Evolutionary conservation across 2,113 vertebrate species (phyloP), one percentile per base, ranked within the genome.

Genomic region (Fregata magnificens): DNA sequence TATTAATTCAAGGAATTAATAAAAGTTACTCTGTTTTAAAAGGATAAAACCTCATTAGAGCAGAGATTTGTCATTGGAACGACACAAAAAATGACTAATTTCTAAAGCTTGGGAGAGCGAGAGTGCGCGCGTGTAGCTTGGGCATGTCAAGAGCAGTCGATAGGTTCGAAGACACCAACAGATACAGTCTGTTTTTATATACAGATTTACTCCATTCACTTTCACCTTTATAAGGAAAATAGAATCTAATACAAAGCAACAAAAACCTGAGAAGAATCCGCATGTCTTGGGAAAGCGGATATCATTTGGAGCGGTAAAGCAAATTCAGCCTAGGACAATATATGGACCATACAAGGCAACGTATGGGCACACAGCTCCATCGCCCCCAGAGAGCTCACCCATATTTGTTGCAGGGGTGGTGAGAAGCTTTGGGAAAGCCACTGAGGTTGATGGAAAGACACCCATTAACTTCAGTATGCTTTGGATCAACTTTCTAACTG

Each of bases 1-100:
- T 87, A 83, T 65, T 88, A 89, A 77, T 87, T 81, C 71, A 91
- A 77, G 44, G 85, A 53, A 94, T 95, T 91, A 89, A 93, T 90
- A 92, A 61, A 86, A 89, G 44, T 80, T 95, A 56, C 58, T 96
- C 78, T 88, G 61, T 76, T 94, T 92, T 82, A 84, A 83, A 92
- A 73, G 65, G 58, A 93, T 52, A 45, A 95, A 96, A 61, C 47
- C 73, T 66, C 72, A 21, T 87, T 66, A 56, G 9, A 86, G 63
- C 18, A 40, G 62, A 52, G 56, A 72, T 91, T 44, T 85, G 47
- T 87, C 78, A 53, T 1, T 14, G 44, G 22, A 66, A 50, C 61
- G 90, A 67, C 69, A 86, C 71, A 90, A 89, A 38, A 49, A 86
- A 84, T 45, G 49, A 31, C 40, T 71, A 16, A 85, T 80, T 82